phyloP scores from a whole-genome alignment of 2,113 vertebrate genomes.

The Porphyrio hochstetteri region DNA sequence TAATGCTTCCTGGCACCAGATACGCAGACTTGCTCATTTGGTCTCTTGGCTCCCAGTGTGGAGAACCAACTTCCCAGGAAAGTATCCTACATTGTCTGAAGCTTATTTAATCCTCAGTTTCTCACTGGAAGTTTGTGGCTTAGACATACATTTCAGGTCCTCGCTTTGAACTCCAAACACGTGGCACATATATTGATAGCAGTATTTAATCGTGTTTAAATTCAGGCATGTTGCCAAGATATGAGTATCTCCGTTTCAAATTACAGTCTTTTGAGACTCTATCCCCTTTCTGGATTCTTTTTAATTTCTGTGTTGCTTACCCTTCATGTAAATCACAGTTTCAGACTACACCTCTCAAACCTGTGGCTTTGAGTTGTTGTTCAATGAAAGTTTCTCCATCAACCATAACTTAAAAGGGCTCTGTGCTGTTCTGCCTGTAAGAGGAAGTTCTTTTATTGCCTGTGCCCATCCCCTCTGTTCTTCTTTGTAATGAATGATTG shows the following conservation, averaged over 20 bases:
- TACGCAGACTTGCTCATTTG: background rate
- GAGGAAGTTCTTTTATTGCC: background rate
- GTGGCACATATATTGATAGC: background rate
- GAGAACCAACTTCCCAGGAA: background rate
- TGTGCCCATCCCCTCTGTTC: background rate
- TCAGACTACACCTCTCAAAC: background rate
- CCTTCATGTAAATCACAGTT: background rate
- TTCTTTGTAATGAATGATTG: background rate
- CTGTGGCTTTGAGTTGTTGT: background rate
- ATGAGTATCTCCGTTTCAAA: background rate
- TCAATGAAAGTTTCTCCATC: background rate
- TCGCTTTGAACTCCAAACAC: background rate
- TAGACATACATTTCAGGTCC: background rate
- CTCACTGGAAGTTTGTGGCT: background rate
- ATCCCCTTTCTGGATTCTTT: background rate
- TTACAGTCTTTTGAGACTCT: background rate
- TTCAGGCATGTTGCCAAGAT: background rate
- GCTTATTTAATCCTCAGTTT: background rate
- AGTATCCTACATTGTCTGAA: background rate
- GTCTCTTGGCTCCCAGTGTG: background rate
- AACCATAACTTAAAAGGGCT: background rate
- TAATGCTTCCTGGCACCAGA: background rate
- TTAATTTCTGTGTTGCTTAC: background rate
- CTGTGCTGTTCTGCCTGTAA: background rate
- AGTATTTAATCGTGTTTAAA: background rate